Percentiles rank a stretch among this genome's conserved stretches.
Evolutionary conservation across 2,888 invertebrate species (phyloP).

Genomic region (Diaprepes abbreviatus): DNA sequence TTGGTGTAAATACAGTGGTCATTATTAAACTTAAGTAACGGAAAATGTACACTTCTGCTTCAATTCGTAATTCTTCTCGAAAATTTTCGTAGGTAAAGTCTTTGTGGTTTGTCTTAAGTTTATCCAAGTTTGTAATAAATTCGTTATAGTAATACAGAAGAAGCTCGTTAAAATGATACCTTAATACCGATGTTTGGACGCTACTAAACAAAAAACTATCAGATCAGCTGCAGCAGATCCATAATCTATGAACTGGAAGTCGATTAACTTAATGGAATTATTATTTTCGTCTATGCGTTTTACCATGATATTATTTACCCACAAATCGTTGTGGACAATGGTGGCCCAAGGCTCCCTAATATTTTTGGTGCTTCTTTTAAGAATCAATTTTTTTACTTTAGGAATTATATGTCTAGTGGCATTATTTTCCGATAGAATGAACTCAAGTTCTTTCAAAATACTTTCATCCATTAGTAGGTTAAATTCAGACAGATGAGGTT

Average conservation of each 20-base stretch:
- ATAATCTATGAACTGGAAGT: slow-evolving; percentile 71
- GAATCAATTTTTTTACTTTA: background rate
- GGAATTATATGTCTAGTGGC: background rate
- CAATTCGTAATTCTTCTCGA: slow-evolving; percentile 62
- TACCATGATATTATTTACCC: too few relatives aligned
- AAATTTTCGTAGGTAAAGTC: slow-evolving; percentile 64
- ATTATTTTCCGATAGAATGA: slow-evolving; percentile 26
- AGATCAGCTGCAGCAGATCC: slow-evolving; percentile 70
- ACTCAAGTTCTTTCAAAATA: background rate
- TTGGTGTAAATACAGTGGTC: slow-evolving; percentile 41
- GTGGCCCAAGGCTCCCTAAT: slow-evolving; percentile 65
- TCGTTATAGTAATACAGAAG: slow-evolving; percentile 68
- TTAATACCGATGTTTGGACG: slow-evolving; percentile 64
- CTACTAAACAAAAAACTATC: slow-evolving; percentile 71
- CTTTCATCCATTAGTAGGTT: background rate
- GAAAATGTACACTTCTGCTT: slow-evolving; percentile 62
- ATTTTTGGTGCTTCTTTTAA: slow-evolving; percentile 6
- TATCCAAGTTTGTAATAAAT: slow-evolving; percentile 64
- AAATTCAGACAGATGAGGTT: slow-evolving; percentile 59
- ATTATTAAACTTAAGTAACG: slow-evolving; percentile 65
- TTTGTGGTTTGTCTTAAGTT: slow-evolving; percentile 56
- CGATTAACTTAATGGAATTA: slow-evolving; percentile 66
- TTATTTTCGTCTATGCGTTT: slow-evolving; percentile 64
- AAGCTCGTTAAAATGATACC: slow-evolving; percentile 66
- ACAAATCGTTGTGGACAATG: slow-evolving; percentile 70